phyloP scores from a whole-genome alignment of 1,140 invertebrate genomes.

The Drosophila ananassae region DNA sequence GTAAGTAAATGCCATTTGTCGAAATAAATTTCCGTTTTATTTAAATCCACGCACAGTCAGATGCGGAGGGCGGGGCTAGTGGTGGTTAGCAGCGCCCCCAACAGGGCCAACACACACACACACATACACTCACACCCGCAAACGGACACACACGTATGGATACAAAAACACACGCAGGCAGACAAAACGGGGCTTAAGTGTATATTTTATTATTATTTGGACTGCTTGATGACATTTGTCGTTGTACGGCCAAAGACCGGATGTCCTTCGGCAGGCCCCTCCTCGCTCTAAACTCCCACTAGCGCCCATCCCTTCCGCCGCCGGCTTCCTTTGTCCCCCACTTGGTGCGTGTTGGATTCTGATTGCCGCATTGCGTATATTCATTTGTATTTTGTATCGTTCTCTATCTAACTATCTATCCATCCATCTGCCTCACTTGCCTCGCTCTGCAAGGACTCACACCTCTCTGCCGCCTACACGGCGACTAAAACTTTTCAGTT shows the following conservation, averaged over 20 bases:
- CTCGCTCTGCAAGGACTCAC: slow-evolving; percentile 13
- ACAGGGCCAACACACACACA: slow-evolving; percentile 7
- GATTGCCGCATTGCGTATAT: slow-evolving; percentile 79
- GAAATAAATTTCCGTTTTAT: slow-evolving; percentile 83
- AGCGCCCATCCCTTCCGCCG: not conserved
- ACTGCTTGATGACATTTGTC: slow-evolving; percentile 81
- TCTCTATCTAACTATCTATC: slow-evolving; percentile 28
- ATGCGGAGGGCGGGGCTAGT: slow-evolving; percentile 1
- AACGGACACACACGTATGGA: slow-evolving; percentile 10
- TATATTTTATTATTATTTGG: slow-evolving; percentile 83
- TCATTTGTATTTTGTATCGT: slow-evolving; percentile 68
- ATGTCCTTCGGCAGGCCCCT: slow-evolving; percentile 55
- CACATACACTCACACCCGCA: slow-evolving; percentile 19
- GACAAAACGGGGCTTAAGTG: slow-evolving; percentile 78
- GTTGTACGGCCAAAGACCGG: slow-evolving; percentile 71
- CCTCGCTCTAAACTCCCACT: slow-evolving; percentile 19
- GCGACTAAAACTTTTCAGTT: no score
- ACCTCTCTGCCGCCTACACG: slow-evolving; percentile 4
- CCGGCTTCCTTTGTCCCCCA: not conserved
- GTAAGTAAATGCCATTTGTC: slow-evolving; percentile 83
- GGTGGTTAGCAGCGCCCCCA: slow-evolving; percentile 11
- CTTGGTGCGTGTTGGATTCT: slow-evolving; percentile 62
- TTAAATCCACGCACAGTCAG: slow-evolving; percentile 73
- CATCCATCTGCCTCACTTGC: slow-evolving; percentile 24
- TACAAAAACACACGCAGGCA: slow-evolving; percentile 21